phyloP scores from a whole-genome alignment of 1,140 invertebrate genomes.

The Capitella teleta region DNA sequence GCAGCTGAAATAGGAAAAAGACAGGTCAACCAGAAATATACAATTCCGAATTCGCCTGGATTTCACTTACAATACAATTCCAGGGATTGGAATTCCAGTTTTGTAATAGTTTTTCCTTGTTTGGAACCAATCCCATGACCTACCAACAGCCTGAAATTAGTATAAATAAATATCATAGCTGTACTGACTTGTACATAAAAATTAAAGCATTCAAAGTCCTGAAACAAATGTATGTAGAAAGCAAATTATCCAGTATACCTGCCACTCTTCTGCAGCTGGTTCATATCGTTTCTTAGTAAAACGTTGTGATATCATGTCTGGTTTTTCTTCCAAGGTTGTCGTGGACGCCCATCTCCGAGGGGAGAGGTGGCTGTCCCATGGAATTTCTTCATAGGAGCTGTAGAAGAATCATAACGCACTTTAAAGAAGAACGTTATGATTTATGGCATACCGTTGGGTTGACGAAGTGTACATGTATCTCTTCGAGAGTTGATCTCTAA shows the following conservation, averaged over 20 bases:
- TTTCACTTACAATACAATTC: conserved; percentile 28
- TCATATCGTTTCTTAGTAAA: conserved; percentile 29
- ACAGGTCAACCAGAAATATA: background rate
- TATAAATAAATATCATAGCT: conserved; percentile 2
- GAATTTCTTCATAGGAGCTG: conserved; percentile 32
- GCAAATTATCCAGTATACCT: conserved; percentile 16
- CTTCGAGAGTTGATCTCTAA: too few species aligned
- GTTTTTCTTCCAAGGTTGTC: conserved; percentile 24
- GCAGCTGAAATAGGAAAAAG: conserved; percentile 17
- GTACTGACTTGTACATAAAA: too few species aligned
- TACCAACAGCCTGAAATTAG: conserved; percentile 21
- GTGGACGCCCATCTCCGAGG: conserved; percentile 26
- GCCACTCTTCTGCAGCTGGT: conserved; percentile 31
- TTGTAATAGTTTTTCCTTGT: conserved; percentile 29
- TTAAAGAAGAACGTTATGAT: background rate
- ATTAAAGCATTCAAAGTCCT: too few species aligned
- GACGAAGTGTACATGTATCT: too few species aligned
- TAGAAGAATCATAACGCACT: background rate
- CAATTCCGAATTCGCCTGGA: background rate
- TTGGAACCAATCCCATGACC: conserved; percentile 33
- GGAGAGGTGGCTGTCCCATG: conserved; percentile 30
- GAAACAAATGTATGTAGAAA: too few species aligned
- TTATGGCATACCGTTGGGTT: background rate
- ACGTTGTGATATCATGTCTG: conserved; percentile 31
- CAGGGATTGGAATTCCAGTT: conserved; percentile 8